Evolutionary conservation across 2,113 vertebrate species (phyloP).

Genomic region (Tetrao urogallus): DNA sequence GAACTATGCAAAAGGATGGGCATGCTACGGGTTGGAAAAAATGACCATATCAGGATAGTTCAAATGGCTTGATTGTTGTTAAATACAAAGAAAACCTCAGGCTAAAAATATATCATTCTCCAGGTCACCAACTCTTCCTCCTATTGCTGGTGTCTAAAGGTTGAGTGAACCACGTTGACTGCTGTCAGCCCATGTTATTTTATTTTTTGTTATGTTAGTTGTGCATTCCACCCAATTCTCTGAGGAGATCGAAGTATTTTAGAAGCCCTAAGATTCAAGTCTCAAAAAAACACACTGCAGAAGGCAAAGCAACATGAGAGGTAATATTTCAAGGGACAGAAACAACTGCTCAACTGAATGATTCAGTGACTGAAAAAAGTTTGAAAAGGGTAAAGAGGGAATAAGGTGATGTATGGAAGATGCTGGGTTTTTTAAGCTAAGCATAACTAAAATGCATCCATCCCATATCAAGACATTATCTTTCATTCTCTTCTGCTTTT

Average conservation of each 20-base stretch:
- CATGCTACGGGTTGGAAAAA: neutral
- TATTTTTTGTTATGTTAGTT: neutral
- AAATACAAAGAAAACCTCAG: neutral
- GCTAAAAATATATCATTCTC: neutral
- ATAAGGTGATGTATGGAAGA: neutral
- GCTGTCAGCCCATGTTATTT: neutral
- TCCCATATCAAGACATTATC: neutral
- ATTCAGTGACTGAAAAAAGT: neutral
- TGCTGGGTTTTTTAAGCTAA: neutral
- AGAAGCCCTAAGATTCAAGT: neutral
- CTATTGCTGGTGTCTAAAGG: neutral
- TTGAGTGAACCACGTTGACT: neutral
- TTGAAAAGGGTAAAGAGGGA: neutral
- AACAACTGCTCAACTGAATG: constrained; percentile 4
- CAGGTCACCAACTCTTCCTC: neutral
- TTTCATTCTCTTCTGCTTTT: neutral
- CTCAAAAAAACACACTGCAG: neutral
- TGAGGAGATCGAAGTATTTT: neutral
- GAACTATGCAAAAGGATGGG: neutral
- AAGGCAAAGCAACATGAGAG: neutral
- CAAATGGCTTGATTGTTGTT: neutral
- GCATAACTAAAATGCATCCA: neutral
- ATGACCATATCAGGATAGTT: neutral
- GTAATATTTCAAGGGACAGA: neutral
- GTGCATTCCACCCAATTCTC: neutral